Evolutionary conservation across 2,888 invertebrate genomes (phyloP).

Genomic region (Ditylenchus weischeri): DNA sequence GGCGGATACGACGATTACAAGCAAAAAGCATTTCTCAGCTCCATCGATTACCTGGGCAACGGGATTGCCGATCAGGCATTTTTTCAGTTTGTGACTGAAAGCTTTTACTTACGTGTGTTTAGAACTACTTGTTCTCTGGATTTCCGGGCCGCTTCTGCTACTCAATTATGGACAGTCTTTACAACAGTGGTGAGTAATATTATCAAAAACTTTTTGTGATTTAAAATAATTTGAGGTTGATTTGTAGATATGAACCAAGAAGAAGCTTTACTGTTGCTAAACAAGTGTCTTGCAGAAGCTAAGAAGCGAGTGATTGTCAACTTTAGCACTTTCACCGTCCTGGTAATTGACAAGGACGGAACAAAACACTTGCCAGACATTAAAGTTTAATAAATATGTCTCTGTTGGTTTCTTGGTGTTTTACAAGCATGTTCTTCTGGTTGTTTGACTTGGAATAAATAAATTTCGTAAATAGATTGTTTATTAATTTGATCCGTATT

Average conservation of each 20-base stretch:
- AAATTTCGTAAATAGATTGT: not conserved
- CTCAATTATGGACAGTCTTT: constrained; percentile 87
- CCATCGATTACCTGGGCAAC: constrained; percentile 91
- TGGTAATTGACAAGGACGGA: constrained; percentile 81
- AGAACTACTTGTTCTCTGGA: constrained; percentile 85
- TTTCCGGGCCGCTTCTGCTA: constrained; percentile 90
- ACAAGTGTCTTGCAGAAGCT: constrained; percentile 79
- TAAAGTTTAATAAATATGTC: not conserved
- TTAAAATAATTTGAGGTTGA: constrained; percentile 28
- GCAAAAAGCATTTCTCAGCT: constrained; percentile 78
- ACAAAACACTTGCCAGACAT: constrained; percentile 14
- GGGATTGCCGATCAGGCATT: constrained; percentile 65
- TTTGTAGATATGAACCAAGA: constrained; percentile 68
- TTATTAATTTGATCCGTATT: not conserved
- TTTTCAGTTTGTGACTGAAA: constrained; percentile 17
- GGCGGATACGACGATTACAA: constrained; percentile 80
- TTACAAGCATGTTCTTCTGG: no score
- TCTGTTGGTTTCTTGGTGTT: no score
- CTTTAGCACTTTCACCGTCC: constrained; percentile 84
- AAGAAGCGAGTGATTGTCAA: constrained; percentile 76
- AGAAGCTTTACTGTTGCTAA: constrained; percentile 79
- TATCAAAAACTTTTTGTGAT: no score
- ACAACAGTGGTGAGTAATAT: constrained; percentile 69
- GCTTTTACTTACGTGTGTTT: constrained; percentile 23
- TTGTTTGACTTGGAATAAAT: not conserved